phyloP scores from a whole-genome alignment of 2,113 vertebrate species.

The Aptenodytes forsteri region DNA sequence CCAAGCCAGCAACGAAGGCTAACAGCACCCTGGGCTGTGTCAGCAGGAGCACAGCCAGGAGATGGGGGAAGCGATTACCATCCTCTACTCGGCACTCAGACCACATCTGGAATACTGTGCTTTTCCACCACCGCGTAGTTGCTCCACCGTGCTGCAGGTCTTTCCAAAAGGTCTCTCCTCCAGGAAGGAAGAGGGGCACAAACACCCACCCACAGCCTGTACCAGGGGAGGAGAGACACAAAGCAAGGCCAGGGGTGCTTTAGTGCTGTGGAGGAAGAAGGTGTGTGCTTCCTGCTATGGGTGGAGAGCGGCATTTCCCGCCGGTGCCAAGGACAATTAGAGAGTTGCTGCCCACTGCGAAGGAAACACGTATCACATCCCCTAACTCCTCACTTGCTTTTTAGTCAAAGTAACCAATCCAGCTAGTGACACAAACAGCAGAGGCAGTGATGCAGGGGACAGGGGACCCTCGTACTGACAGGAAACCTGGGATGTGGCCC shows the following conservation, averaged over 20 bases:
- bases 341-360: background rate
- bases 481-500: background rate
- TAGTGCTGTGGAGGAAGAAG: background rate
- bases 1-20: background rate
- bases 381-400: background rate
- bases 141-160: background rate
- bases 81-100: background rate
- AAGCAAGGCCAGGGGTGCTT: background rate
- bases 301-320: background rate
- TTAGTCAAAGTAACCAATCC: background rate
- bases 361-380: accelerated
- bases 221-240: background rate
- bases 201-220: background rate
- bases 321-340: background rate
- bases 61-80: background rate
- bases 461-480: background rate
- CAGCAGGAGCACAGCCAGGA: background rate
- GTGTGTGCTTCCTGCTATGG: background rate
- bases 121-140: background rate
- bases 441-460: background rate
- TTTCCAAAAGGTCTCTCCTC: background rate
- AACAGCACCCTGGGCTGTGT: background rate
- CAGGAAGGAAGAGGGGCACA: background rate
- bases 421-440: background rate
- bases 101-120: background rate